Evolutionary conservation across 2,888 invertebrate species (phyloP).

Genomic region (Polylopha cassiicola): DNA sequence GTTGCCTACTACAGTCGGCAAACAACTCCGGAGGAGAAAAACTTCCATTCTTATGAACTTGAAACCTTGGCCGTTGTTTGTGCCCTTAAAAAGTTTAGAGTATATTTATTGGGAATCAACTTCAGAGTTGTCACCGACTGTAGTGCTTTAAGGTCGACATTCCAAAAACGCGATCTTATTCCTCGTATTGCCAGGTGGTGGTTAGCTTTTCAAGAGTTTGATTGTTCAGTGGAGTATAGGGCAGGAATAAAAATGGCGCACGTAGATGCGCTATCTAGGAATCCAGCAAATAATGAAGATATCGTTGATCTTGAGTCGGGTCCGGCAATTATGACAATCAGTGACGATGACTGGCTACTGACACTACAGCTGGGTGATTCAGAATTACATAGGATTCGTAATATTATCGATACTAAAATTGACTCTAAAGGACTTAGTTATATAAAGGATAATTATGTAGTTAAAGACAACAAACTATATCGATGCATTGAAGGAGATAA

Average conservation of each 20-base stretch:
- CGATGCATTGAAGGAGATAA: conserved; percentile 22
- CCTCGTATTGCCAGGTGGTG: conserved; percentile 11
- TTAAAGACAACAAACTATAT: conserved; percentile 26
- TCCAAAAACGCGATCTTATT: conserved; percentile 6
- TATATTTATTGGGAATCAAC: conserved; percentile 8
- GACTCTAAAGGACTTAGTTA: conserved; percentile 20
- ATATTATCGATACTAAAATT: conserved; percentile 16
- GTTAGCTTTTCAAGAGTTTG: conserved; percentile 9
- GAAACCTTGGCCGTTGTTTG: conserved; percentile 25
- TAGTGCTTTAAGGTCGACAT: conserved; percentile 13
- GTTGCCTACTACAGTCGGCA: conserved; percentile 27
- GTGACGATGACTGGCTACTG: conserved; percentile 21
- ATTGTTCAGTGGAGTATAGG: conserved; percentile 4
- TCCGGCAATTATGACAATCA: conserved; percentile 19
- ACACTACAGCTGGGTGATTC: conserved; percentile 22
- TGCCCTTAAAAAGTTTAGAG: conserved; percentile 11
- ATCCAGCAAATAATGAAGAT: conserved; percentile 3
- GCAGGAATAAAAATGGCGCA: conserved; percentile 17
- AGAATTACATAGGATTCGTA: conserved; percentile 21
- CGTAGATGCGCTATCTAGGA: conserved; percentile 18
- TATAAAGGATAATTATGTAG: conserved; percentile 24
- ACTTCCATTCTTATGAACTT: conserved; percentile 29
- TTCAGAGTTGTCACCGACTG: conserved; percentile 13
- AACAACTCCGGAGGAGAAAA: conserved; percentile 26
- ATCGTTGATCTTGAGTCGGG: not conserved